These are phyloP conservation scores for Austrofundulus limnaeus DNA, from an alignment of 2,113 vertebrate genomes.

Conservation along the genomic window DNA sequence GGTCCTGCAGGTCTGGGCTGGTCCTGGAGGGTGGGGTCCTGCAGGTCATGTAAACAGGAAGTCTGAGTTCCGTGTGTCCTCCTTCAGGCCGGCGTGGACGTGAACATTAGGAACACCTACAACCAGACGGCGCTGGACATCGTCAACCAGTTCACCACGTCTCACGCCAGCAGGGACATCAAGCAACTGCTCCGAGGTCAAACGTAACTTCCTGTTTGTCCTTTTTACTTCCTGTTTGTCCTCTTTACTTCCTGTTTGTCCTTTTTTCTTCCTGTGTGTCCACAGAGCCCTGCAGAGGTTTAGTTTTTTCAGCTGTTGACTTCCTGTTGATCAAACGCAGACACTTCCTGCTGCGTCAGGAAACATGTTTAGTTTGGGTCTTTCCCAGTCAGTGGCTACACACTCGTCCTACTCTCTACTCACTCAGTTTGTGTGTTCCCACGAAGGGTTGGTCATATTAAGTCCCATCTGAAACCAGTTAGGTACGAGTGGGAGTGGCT, in stretches of 20 bases:
- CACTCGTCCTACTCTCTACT: no score
- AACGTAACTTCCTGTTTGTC: fast-evolving
- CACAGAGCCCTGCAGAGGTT: no score
- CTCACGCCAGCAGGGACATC: constrained; percentile 95
- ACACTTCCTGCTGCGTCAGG: no score
- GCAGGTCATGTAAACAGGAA: background rate
- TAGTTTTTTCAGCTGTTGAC: no score
- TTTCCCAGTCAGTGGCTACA: no score
- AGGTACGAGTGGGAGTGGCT: no score
- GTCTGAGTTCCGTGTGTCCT: background rate
- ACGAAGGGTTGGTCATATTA: no score
- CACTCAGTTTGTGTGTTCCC: no score
- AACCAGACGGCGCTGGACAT: constrained; percentile 98
- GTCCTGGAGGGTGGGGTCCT: background rate
- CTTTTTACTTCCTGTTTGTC: fast-evolving
- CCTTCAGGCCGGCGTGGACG: constrained; percentile 76
- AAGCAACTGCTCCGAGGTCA: constrained; percentile 94
- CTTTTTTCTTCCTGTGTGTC: background rate
- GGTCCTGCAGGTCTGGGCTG: background rate
- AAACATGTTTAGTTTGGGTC: no score
- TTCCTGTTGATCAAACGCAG: no score
- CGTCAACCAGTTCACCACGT: constrained; percentile 98
- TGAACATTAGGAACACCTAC: constrained; percentile 94
- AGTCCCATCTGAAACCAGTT: no score
- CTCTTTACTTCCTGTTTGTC: background rate